Conservation (phyloP, 2,113 vertebrate genomes). For the Centropus unirufus region DNA sequence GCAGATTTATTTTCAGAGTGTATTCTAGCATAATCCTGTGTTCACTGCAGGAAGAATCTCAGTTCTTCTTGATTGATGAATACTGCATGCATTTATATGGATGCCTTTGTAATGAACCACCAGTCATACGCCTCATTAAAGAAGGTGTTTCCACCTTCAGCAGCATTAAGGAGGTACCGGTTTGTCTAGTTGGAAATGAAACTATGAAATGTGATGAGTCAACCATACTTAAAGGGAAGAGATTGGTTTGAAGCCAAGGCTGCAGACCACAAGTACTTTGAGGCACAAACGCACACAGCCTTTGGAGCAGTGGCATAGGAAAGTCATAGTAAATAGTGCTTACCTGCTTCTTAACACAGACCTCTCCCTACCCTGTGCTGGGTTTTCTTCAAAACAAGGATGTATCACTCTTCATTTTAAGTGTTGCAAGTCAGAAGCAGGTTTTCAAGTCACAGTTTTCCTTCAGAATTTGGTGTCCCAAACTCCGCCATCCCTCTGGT, state of each 20-base stretch:
- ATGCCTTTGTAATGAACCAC: slow-evolving; percentile 71
- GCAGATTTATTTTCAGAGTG: slow-evolving; percentile 14
- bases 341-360: neutral
- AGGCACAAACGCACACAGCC: neutral
- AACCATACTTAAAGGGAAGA: slow-evolving; percentile 43
- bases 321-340: neutral
- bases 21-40: slow-evolving; percentile 11
- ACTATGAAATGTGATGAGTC: slow-evolving; percentile 74
- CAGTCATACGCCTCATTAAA: slow-evolving; percentile 67
- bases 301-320: neutral
- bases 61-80: slow-evolving; percentile 63
- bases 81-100: slow-evolving; percentile 54
- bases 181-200: slow-evolving; percentile 74
- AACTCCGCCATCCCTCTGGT: neutral
- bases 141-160: slow-evolving; percentile 74
- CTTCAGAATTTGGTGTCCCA: neutral
- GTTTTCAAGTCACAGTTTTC: neutral
- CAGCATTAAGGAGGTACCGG: slow-evolving; percentile 66
- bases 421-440: neutral
- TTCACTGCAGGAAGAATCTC: slow-evolving; percentile 50
- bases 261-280: slow-evolving; percentile 46
- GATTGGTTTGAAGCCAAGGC: slow-evolving; percentile 22
- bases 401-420: neutral
- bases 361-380: neutral
- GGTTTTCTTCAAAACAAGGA: neutral